phyloP scores from a whole-genome alignment of 1,140 invertebrate genomes.

The Drosophila lowei region DNA sequence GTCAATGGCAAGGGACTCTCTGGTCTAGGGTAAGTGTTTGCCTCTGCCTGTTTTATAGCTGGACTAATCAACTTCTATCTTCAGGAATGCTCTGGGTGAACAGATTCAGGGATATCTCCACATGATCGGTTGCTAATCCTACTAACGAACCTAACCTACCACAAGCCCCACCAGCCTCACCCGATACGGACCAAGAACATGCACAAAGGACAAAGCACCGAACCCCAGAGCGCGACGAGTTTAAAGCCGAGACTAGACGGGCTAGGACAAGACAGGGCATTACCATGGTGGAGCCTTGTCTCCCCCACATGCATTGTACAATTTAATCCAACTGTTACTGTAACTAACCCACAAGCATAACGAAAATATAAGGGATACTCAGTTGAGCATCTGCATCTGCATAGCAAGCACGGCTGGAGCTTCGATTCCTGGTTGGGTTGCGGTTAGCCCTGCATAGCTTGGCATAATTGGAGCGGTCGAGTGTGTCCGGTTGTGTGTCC shows the following conservation, averaged over 20 bases:
- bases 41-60: not conserved
- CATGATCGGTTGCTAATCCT: constrained; percentile 44
- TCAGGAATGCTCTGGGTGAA: constrained; percentile 34
- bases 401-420: constrained; percentile 20
- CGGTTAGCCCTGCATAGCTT: constrained; percentile 2
- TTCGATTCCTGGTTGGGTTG: constrained; percentile 28
- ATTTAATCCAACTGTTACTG: constrained; percentile 70
- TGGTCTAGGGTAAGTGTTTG: constrained; percentile 36
- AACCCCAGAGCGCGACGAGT: constrained; percentile 11
- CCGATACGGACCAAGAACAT: constrained; percentile 4
- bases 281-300: not conserved
- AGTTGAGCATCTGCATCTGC: constrained; percentile 63
- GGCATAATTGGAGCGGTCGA: constrained; percentile 44
- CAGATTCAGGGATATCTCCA: constrained; percentile 51
- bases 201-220: constrained; percentile 5
- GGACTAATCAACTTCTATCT: not conserved
- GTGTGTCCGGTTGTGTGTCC: not conserved
- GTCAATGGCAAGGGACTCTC: constrained; percentile 41
- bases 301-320: constrained; percentile 46
- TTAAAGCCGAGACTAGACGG: constrained; percentile 43
- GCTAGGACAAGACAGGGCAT: constrained; percentile 34
- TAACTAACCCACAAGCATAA: constrained; percentile 56
- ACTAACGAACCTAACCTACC: constrained; percentile 14
- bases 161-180: constrained; percentile 11
- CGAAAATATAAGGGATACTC: constrained; percentile 59